Evolutionary conservation across 2,113 vertebrate genomes (phyloP).

Genomic region (Poeciliopsis occidentalis): DNA sequence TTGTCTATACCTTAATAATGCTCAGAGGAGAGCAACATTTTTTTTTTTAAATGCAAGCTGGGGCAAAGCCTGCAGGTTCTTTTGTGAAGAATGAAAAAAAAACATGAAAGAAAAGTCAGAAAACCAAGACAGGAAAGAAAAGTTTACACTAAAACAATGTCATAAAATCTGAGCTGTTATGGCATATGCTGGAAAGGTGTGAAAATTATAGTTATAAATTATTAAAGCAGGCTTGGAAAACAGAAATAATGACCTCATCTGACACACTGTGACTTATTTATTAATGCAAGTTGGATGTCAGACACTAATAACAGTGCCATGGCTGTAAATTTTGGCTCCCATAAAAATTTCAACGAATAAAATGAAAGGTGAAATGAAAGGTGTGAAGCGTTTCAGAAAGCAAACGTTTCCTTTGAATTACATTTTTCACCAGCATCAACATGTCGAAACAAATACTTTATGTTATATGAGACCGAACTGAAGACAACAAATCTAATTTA

Average conservation of each 20-base stretch:
- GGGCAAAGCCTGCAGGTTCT: conserved; percentile 12
- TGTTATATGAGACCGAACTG: not conserved
- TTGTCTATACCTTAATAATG: conserved; percentile 32
- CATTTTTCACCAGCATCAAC: not conserved
- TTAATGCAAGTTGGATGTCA: not conserved
- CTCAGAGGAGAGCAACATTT: not conserved
- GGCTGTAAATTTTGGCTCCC: conserved; percentile 15
- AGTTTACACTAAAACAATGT: conserved; percentile 21
- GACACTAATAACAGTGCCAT: not conserved
- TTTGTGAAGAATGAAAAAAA: not conserved
- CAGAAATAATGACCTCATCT: not conserved
- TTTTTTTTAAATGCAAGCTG: conserved; percentile 25
- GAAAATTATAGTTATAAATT: not conserved
- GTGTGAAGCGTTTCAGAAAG: conserved; percentile 20
- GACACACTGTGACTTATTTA: not conserved
- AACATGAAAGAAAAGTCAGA: conserved; percentile 13
- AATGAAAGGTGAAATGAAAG: conserved; percentile 14
- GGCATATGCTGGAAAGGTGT: not conserved
- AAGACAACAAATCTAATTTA: not conserved
- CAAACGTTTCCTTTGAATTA: conserved; percentile 16
- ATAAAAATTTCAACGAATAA: not conserved
- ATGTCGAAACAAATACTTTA: not conserved
- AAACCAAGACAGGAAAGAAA: conserved; percentile 9
- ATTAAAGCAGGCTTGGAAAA: not conserved
- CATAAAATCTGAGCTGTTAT: conserved; percentile 2